Evolutionary conservation across 2,797 vertebrate genomes (phyloP), one percentile per base, ranked within the genome.

Genomic region (Lepidocolaptes lacrymiger): DNA sequence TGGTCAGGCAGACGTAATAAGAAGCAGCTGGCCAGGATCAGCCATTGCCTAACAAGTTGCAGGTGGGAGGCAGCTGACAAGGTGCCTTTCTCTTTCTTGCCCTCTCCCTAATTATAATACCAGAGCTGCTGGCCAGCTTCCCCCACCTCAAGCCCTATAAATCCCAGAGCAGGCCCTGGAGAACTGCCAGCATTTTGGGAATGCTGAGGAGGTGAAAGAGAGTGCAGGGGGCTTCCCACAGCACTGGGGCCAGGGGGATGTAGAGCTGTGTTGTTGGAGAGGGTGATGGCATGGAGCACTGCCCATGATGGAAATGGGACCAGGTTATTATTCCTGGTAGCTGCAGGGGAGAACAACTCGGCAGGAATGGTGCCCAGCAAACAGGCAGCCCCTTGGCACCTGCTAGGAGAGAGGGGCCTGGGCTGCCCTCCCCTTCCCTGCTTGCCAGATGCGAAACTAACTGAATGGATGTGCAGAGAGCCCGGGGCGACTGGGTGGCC

Each of bases 181-280:
- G 48, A 91, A 63, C 63, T 73, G 54, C 88, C 85, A 85, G 85
- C 46, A 17, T n/a, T 17, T 5, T 64, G 52, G 56, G 39, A 88
- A 84, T 71, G 44, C 44, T 32, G 20, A 77, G 74, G 55, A 86
- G 72, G 30, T 37, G 32, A 55, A 79, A 80, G 27, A 69, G 17
- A 37, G 48, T 32, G 24, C 37, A 71, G 63, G 32, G 77, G 30
- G 27, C 67, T 91, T 92, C 48, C 44, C 27, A 63, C 46, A 37
- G 36, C 1, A 0, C n/a, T 0, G 0, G 13, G 34, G 46, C 37
- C 61, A 13, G 21, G 24, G 27, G 8, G 0, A 58, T 74, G n/a
- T 15, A 43, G 23, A 62, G 61, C 66, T 4, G 1, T 62, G 54
- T 16, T 61, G 39, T 18, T 63, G 71, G 76, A 86, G 79, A 56